Evolutionary conservation across 2,888 invertebrate genomes (phyloP), one percentile per base, ranked within the genome.

Genomic region (Scotopteryx bipunctaria): DNA sequence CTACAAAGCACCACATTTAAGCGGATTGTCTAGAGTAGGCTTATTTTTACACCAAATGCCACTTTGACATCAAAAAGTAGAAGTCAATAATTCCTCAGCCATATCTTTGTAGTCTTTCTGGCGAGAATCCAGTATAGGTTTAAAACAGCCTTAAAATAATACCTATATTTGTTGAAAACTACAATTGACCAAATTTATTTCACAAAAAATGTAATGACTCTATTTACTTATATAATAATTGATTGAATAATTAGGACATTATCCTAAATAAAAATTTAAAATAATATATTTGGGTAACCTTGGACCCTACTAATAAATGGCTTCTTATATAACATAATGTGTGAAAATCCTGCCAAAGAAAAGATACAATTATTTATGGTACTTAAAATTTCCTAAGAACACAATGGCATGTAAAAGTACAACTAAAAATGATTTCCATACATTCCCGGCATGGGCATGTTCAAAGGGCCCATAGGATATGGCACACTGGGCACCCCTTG

Each of bases 381-480:
- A 32, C 48, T 45, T 50, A 47, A 50, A 52, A 29, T 32, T 14
- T 32, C 5, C 17, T 59, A 60, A 50, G 50, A 57, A 63, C 56
- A 59, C 52, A 63, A n/a, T 57, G 57, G 57, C 57, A 60, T 48
- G 49, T 36, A 45, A 40, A 42, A 21, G 15, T 42, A 37, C 21
- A 46, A 21, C 51, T 45, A 89, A 67, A 90, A 90, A 63, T 90
- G 90, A 51, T 83, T 88, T 33, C 87, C 84, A 59, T 78, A 91
- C 80, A 91, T 81, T 47, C 91, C 91, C 4, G 95, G 95, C 93
- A 95, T 94, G 6, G 96, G 96, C 95, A 96, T 96, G 61, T 92
- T 91, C 52, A 95, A 81, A 0, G 94, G 93, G n/a, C 94, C 94
- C 48, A 93, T 87, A 0, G 95, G 95, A 76, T 95, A 95, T 63